A percentile compares a stretch with the other conserved stretches of the same genome.
Evolutionary conservation across 2,888 invertebrate genomes (phyloP).

Genomic region (Hypselothyrea guttata): DNA sequence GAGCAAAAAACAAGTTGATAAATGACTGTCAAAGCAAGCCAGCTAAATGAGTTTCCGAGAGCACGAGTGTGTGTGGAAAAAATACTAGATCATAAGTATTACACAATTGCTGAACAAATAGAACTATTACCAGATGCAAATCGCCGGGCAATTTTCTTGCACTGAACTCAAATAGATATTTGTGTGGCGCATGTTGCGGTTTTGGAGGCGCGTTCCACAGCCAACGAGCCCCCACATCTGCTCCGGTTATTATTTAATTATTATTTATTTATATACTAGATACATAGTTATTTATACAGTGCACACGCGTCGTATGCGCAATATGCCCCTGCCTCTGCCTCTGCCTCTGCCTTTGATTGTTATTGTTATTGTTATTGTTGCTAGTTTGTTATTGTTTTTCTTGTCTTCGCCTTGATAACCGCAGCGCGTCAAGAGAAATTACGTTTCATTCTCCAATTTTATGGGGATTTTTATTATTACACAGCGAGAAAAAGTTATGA

Average conservation of each 20-base stretch:
- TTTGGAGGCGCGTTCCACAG: conserved; percentile 51
- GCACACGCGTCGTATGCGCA: conserved; percentile 52
- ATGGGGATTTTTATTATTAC: too few species aligned
- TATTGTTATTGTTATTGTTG: conserved; percentile 27
- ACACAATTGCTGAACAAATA: conserved; percentile 20
- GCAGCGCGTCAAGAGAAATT: conserved; percentile 32
- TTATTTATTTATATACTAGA: neutral
- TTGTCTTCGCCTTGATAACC: conserved; percentile 58
- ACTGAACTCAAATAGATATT: conserved; percentile 4
- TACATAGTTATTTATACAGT: conserved; percentile 26
- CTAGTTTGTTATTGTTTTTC: conserved; percentile 38
- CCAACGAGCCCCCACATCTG: conserved; percentile 53
- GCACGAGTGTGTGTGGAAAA: neutral
- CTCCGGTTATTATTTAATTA: neutral
- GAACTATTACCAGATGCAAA: conserved; percentile 1
- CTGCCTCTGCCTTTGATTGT: conserved; percentile 10
- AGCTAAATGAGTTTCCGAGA: conserved; percentile 2
- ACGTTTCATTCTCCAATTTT: neutral
- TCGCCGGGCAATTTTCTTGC: conserved; percentile 1
- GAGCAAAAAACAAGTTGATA: conserved; percentile 43
- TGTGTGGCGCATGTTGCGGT: conserved; percentile 1
- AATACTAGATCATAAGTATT: conserved; percentile 32
- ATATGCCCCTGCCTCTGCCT: conserved; percentile 26
- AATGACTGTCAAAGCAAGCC: conserved; percentile 33
- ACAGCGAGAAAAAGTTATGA: too few species aligned